These are phyloP conservation scores for Pectinophora gossypiella DNA, from an alignment of 1,140 invertebrate genomes.

Conservation along the genomic window DNA sequence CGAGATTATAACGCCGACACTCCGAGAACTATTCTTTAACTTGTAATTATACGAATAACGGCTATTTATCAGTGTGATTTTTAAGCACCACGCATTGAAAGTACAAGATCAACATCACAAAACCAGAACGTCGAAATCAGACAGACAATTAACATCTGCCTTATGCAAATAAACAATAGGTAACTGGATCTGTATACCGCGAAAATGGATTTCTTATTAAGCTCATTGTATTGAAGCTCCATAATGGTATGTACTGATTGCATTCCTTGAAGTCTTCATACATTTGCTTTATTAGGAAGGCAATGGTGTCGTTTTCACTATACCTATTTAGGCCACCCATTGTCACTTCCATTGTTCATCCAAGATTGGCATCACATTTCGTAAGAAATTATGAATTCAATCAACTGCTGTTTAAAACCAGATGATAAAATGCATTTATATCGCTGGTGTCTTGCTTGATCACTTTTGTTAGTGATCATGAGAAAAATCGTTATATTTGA, in stretches of 20 bases:
- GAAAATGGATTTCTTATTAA: constrained; percentile 3
- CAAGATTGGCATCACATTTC: constrained; percentile 28
- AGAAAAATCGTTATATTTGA: too few relatives aligned
- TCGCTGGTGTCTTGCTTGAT: too few relatives aligned
- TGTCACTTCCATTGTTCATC: constrained; percentile 39
- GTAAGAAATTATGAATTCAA: constrained; percentile 19
- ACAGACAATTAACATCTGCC: neutral
- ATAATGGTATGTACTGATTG: neutral
- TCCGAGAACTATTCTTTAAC: neutral
- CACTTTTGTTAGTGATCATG: too few relatives aligned
- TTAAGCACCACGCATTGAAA: neutral
- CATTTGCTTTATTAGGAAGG: constrained; percentile 18
- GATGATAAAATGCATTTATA: constrained; percentile 10
- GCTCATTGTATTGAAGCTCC: neutral
- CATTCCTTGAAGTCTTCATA: constrained; percentile 27
- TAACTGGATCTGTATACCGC: neutral
- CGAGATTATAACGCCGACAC: constrained; percentile 31
- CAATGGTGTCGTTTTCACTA: constrained; percentile 36
- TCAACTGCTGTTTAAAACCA: constrained; percentile 11
- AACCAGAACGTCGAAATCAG: too few relatives aligned
- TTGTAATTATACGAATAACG: neutral
- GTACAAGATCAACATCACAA: neutral
- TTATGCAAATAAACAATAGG: neutral
- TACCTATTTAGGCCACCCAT: constrained; percentile 33
- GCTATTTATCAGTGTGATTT: neutral